Percentiles rank a stretch among this genome's conserved stretches.
Conservation (phyloP, 2,113 vertebrate species). For the Psophia crepitans region DNA sequence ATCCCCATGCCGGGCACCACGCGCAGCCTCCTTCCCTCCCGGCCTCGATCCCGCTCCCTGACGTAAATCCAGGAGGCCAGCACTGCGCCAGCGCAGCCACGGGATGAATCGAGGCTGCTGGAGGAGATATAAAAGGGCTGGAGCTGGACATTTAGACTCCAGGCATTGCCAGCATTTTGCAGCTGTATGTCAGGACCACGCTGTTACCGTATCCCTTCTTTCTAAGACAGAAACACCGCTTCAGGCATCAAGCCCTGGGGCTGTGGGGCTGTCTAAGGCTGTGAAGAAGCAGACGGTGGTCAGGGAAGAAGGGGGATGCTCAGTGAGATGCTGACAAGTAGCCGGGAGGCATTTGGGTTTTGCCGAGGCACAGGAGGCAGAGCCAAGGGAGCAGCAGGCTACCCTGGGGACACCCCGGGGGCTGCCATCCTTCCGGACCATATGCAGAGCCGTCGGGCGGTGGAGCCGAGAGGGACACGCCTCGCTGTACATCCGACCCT, state of each 20-base stretch:
- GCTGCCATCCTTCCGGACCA: not conserved
- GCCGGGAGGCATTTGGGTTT: not conserved
- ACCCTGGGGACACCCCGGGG: rapidly evolving
- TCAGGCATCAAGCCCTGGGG: not conserved
- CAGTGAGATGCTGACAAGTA: not conserved
- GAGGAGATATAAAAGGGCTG: not conserved
- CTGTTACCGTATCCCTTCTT: not conserved
- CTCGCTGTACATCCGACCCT: not conserved
- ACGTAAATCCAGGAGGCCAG: not conserved
- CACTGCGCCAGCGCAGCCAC: not conserved
- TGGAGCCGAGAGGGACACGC: not conserved
- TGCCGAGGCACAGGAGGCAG: not conserved
- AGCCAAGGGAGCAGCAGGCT: not conserved
- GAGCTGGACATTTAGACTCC: not conserved
- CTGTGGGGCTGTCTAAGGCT: not conserved
- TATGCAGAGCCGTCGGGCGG: not conserved
- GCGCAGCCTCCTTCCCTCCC: not conserved
- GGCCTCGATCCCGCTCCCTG: not conserved
- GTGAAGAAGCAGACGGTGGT: not conserved
- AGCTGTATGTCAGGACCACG: not conserved
- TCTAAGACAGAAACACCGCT: not conserved
- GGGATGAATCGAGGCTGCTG: not conserved
- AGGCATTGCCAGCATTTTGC: not conserved
- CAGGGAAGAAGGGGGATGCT: not conserved
- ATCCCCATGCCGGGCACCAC: not conserved